These are phyloP conservation scores for Meandrusa payeni DNA, from an alignment of 2,888 invertebrate genomes.

Conservation along the genomic window DNA sequence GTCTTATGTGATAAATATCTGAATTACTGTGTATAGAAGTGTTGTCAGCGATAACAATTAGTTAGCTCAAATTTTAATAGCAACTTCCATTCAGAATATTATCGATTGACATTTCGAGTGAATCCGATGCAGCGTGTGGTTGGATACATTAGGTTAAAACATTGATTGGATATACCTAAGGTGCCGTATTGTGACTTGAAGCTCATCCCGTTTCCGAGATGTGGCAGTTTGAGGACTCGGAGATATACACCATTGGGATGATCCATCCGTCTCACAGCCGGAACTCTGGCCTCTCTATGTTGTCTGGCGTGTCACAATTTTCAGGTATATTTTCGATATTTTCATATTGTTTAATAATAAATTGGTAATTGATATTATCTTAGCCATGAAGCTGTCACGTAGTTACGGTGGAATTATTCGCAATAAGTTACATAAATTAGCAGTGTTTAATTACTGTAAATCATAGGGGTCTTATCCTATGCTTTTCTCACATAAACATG, in stretches of 20 bases:
- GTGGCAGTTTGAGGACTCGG: constrained; percentile 86
- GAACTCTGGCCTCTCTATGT: constrained; percentile 85
- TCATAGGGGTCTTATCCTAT: too few species aligned
- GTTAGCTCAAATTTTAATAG: not conserved
- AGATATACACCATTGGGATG: constrained; percentile 94
- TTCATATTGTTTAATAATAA: too few species aligned
- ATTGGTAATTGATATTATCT: too few species aligned
- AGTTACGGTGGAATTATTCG: too few species aligned
- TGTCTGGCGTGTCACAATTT: constrained; percentile 68
- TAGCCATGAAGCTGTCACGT: too few species aligned
- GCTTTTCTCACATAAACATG: too few species aligned
- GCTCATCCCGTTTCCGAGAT: constrained; percentile 47
- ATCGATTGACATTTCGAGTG: constrained; percentile 1
- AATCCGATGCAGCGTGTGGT: constrained; percentile 14
- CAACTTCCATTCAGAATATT: constrained; percentile 8
- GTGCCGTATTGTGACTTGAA: constrained; percentile 28
- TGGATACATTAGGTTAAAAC: constrained; percentile 25
- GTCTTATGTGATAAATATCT: constrained; percentile 44
- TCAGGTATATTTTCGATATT: constrained; percentile 68
- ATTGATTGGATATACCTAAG: constrained; percentile 29
- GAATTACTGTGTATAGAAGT: constrained; percentile 14
- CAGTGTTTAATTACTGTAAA: too few species aligned
- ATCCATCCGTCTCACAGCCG: constrained; percentile 84
- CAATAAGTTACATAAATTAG: too few species aligned
- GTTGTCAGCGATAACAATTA: too few species aligned